phyloP scores from a whole-genome alignment of 2,888 invertebrate genomes.

The Apamea crenata region DNA sequence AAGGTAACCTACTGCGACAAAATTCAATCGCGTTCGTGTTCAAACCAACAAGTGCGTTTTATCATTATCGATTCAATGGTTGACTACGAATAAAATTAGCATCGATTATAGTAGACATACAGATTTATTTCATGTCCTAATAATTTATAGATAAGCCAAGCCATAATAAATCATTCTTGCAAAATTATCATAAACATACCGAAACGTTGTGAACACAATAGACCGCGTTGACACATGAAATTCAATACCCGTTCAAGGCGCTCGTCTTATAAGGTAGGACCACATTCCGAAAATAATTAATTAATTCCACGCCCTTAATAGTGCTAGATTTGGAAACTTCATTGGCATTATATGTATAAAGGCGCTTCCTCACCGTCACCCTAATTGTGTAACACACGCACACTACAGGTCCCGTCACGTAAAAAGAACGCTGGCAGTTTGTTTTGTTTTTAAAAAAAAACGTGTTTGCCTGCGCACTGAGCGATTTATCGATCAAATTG shows the following conservation, averaged over 20 bases:
- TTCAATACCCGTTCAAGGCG: conserved; percentile 28
- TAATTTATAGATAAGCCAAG: conserved; percentile 19
- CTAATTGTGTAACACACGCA: no score
- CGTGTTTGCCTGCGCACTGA: no score
- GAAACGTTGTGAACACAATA: conserved; percentile 41
- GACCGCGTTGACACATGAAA: conserved; percentile 23
- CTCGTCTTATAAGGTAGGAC: conserved; percentile 2
- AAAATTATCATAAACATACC: conserved; percentile 43
- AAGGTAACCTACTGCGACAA: no score
- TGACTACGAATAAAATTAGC: conserved; percentile 26
- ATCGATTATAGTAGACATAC: conserved; percentile 27
- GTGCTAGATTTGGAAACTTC: neutral
- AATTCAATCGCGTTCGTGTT: no score
- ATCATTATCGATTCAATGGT: conserved; percentile 7
- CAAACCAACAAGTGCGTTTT: neutral
- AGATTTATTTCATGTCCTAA: conserved; percentile 33
- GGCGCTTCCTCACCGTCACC: neutral
- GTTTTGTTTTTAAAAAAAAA: no score
- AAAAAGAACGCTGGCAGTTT: no score
- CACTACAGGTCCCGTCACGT: no score
- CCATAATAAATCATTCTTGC: conserved; percentile 36
- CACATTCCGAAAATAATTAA: conserved; percentile 21
- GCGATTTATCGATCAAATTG: no score
- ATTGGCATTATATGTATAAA: conserved; percentile 10
- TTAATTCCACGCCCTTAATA: conserved; percentile 15